These are phyloP conservation scores for Ptychadena robeensis DNA, from an alignment of 2,797 vertebrate species.

Conservation along the genomic window DNA sequence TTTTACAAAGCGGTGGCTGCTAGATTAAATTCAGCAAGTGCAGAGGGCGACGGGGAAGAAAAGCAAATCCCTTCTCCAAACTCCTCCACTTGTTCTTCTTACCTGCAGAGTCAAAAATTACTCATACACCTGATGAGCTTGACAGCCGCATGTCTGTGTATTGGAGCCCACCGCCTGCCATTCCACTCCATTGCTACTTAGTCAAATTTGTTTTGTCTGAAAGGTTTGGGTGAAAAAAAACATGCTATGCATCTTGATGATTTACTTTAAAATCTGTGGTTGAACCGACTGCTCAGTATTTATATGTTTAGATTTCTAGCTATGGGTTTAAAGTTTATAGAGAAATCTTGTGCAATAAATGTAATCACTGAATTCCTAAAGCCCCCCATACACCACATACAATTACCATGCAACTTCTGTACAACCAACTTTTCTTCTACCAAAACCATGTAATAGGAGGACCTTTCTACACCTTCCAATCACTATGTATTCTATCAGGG, in stretches of 20 bases:
- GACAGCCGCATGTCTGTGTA: conserved; percentile 25
- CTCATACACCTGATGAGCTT: conserved; percentile 27
- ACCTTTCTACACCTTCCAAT: too few relatives aligned
- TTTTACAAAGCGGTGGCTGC: conserved; percentile 40
- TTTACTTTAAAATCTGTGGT: background rate
- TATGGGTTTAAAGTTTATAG: background rate
- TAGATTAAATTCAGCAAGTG: conserved; percentile 47
- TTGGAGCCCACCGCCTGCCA: conserved; percentile 3
- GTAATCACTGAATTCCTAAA: background rate
- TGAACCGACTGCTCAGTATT: background rate
- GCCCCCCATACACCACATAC: too few relatives aligned
- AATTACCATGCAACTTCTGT: too few relatives aligned
- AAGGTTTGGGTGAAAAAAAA: background rate
- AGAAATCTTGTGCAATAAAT: background rate
- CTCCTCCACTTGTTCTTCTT: conserved; percentile 52
- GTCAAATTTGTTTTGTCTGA: conserved; percentile 22
- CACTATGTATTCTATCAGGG: too few relatives aligned
- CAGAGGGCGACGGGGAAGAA: conserved; percentile 4
- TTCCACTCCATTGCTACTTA: conserved; percentile 9
- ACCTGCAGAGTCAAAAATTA: conserved; percentile 50
- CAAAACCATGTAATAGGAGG: too few relatives aligned
- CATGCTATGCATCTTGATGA: background rate
- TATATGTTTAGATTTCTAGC: background rate
- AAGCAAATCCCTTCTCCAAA: conserved; percentile 49
- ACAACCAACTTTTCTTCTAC: too few relatives aligned